A percentile compares a stretch with the other conserved stretches of the same genome.
Evolutionary conservation across 2,113 vertebrate genomes (phyloP).

Genomic region (Holacanthus passer): DNA sequence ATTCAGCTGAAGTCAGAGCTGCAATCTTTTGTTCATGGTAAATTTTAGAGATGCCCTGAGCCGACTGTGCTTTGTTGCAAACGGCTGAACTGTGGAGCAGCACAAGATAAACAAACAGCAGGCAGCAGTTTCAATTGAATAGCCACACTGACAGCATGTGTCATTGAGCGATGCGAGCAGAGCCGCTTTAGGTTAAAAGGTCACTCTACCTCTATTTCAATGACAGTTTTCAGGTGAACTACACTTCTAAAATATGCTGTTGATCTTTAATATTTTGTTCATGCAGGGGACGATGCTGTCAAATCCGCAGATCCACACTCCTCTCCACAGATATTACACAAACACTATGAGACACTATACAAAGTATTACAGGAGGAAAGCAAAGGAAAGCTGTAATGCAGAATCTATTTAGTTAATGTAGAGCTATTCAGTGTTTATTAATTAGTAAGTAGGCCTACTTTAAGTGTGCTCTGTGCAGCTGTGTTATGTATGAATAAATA

Average conservation of each 20-base stretch:
- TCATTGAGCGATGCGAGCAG: slow-evolving; percentile 15
- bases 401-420: background rate
- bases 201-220: slow-evolving; percentile 11
- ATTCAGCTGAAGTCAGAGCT: background rate
- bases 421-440: background rate
- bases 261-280: background rate
- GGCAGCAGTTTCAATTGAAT: slow-evolving; percentile 26
- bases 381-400: background rate
- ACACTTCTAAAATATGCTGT: background rate
- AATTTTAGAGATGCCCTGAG: background rate
- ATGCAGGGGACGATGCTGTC: background rate
- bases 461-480: background rate
- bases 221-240: slow-evolving; percentile 9
- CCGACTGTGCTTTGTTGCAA: background rate
- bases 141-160: background rate
- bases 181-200: slow-evolving; percentile 10
- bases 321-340: background rate
- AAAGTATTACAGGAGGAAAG: background rate
- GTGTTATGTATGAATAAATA: background rate
- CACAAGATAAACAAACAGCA: slow-evolving; percentile 27
- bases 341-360: background rate
- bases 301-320: background rate
- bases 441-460: background rate
- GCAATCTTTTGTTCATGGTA: background rate
- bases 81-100: slow-evolving; percentile 9